phyloP scores from a whole-genome alignment of 1,140 invertebrate genomes.

The Aphelenchoides fujianensis region DNA sequence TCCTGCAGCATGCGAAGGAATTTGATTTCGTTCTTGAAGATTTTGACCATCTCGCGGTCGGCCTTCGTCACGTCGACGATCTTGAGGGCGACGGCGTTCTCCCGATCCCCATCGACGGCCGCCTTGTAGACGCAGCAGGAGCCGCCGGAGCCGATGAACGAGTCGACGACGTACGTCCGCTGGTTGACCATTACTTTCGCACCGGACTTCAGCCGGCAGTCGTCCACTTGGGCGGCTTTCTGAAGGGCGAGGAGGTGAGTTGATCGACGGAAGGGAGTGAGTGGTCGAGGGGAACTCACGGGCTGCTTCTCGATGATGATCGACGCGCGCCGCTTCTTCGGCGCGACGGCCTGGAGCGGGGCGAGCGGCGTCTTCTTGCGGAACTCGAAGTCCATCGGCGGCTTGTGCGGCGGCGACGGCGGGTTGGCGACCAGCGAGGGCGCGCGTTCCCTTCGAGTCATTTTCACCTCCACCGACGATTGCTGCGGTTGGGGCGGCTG shows the following conservation, averaged over 20 bases:
- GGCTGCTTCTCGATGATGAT: conserved; percentile 2
- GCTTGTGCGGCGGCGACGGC: too few relatives aligned
- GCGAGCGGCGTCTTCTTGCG: too few relatives aligned
- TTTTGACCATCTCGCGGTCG: conserved; percentile 72
- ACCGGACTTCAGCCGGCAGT: not conserved
- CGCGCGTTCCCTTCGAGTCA: too few relatives aligned
- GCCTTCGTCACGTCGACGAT: conserved; percentile 71
- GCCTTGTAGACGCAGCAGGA: conserved; percentile 14
- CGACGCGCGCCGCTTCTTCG: not conserved
- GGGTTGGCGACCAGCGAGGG: too few relatives aligned
- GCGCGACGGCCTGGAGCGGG: too few relatives aligned
- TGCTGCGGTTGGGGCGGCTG: too few relatives aligned
- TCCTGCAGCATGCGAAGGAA: conserved; percentile 79
- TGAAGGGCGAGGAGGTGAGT: not conserved
- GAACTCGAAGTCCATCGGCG: too few relatives aligned
- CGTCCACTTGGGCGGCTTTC: not conserved
- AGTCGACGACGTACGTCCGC: not conserved
- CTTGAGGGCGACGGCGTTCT: conserved; percentile 60
- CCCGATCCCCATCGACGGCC: not conserved
- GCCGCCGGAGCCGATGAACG: conserved; percentile 1
- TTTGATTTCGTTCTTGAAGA: conserved; percentile 85
- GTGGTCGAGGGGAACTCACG: not conserved
- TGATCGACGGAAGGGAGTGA: not conserved
- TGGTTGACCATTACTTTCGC: not conserved
- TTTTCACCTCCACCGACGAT: too few relatives aligned